Base-by-base conservation (phyloP, 2,888 invertebrate species). In the Cryptops parisi region DNA sequence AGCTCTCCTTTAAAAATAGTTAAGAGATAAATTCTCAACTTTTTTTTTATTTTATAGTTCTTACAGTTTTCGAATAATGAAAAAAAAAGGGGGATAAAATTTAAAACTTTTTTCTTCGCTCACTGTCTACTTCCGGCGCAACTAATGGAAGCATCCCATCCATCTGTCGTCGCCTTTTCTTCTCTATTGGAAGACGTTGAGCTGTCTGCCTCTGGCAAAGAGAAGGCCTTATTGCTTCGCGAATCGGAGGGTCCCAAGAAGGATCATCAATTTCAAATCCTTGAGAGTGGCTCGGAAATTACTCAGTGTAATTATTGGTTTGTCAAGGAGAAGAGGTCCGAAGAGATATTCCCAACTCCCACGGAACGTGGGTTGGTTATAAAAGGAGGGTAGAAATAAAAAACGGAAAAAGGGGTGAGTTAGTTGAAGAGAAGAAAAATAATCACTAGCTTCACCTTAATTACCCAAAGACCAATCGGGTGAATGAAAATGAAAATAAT, bases 211-310 rank as follows among this genome's bases (percentile, higher is more conserved):
- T 9, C 33, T 15, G 33, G 33, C 33, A 9, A n/a, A n/a, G 33
- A 6, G 33, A 33, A 33, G 25, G 27, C 47, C 23, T 47, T 47
- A 47, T 47, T 47, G 47, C 47, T 24, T 21, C 26, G 47, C 26
- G 47, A 48, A 48, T 41, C 43, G 19, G 15, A 6, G 9, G 6
- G 12, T 19, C 43, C 43, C n/a, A 6, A 41, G 43, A 48, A 48
- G 39, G 48, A 48, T 48, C 48, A 48, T 48, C 48, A 48, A 48
- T 48, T 48, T 48, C 48, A 48, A 48, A 48, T 48, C 48, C 48
- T 48, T 48, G 48, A 48, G 33, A 48, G 48, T 22, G 39, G 38
- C 24, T 17, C 39, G 38, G 21, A 48, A 48, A 48, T 48, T 48
- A 48, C 48, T 48, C 39, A 22, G 39, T 48, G 48, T 48, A 48